phyloP scores from a whole-genome alignment of 92 coral and sea anemone genomes.

The Heteractis magnifica region DNA sequence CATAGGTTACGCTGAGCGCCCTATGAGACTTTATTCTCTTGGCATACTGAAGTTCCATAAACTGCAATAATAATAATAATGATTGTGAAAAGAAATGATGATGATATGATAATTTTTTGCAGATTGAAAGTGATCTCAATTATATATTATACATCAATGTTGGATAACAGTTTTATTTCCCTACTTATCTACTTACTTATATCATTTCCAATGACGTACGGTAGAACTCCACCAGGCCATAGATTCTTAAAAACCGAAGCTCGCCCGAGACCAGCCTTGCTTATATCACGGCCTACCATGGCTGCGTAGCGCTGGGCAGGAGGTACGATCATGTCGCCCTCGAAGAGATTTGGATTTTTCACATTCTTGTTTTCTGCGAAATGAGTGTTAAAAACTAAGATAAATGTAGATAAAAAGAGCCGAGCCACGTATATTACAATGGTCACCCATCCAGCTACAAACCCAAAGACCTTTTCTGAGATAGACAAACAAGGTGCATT shows the following conservation, averaged over 20 bases:
- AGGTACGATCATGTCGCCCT: slow-evolving; percentile 54
- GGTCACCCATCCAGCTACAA: not conserved
- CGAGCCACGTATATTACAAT: not conserved
- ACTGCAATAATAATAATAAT: too few relatives aligned
- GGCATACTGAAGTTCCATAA: too few relatives aligned
- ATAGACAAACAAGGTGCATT: too few relatives aligned
- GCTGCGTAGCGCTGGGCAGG: slow-evolving; percentile 60
- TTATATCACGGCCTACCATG: slow-evolving; percentile 50
- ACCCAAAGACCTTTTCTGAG: too few relatives aligned
- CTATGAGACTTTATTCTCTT: too few relatives aligned
- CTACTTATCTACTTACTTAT: slow-evolving; percentile 16
- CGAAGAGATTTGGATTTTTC: slow-evolving; percentile 34
- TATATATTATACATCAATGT: too few relatives aligned
- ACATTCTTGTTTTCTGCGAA: slow-evolving; percentile 22
- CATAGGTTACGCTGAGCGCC: too few relatives aligned
- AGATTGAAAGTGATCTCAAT: too few relatives aligned
- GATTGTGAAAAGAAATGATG: too few relatives aligned
- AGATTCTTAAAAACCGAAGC: slow-evolving; percentile 53
- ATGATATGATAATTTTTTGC: too few relatives aligned
- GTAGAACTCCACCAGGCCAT: slow-evolving; percentile 64
- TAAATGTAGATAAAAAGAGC: too few relatives aligned
- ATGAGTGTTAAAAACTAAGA: not conserved
- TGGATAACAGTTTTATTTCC: too few relatives aligned
- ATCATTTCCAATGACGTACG: slow-evolving; percentile 36
- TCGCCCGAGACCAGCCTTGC: slow-evolving; percentile 59